phyloP scores from a whole-genome alignment of 2,797 vertebrate species.

The Peromyscus nudipes region DNA sequence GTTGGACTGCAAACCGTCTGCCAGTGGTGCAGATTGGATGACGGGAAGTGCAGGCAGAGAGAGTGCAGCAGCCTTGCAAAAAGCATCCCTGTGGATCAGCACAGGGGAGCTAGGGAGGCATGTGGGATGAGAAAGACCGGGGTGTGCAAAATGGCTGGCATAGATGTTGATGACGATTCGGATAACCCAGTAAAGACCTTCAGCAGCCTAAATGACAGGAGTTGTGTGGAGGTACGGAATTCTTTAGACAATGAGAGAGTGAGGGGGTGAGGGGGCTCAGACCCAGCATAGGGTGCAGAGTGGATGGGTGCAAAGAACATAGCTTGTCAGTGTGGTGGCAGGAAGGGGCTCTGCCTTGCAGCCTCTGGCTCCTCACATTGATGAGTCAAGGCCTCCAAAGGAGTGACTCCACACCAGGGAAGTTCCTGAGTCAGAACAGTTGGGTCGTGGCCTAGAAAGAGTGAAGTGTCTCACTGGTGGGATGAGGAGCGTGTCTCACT shows the following conservation, averaged over 20 bases:
- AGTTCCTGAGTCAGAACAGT: background rate
- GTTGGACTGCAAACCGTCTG: background rate
- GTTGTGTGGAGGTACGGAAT: background rate
- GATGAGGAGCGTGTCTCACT: rapidly evolving
- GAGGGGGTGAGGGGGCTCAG: background rate
- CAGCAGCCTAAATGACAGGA: background rate
- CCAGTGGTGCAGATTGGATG: background rate
- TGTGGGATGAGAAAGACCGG: background rate
- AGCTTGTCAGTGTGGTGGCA: background rate
- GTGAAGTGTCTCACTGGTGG: background rate
- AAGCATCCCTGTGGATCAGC: background rate
- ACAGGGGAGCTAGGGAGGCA: background rate
- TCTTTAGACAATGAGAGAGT: background rate
- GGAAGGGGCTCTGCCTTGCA: background rate
- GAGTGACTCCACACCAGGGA: background rate
- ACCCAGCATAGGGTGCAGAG: background rate
- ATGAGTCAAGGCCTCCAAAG: background rate
- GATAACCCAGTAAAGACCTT: background rate
- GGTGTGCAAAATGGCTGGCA: background rate
- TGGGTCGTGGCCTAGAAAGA: background rate
- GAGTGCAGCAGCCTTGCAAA: rapidly evolving
- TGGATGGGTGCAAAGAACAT: background rate
- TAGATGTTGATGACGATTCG: background rate
- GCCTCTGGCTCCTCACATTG: background rate
- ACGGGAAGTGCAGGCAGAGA: background rate